phyloP scores from a whole-genome alignment of 2,888 invertebrate species.

The Crematogaster levior region DNA sequence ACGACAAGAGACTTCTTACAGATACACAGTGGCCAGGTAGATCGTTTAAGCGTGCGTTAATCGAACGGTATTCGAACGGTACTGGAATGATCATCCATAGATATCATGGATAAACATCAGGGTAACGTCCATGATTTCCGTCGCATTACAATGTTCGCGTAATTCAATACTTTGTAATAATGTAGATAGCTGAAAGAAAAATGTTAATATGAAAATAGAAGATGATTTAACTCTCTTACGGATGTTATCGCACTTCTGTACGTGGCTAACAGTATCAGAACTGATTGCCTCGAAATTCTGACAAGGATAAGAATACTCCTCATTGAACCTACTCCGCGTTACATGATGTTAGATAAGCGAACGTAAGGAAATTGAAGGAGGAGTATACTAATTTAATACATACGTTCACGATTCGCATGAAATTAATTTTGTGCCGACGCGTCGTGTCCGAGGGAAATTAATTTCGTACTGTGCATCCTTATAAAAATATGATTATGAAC shows the following conservation, averaged over 20 bases:
- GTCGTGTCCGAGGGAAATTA: slow-evolving; percentile 46
- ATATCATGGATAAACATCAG: neutral
- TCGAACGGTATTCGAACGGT: slow-evolving; percentile 28
- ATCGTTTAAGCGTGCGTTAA: slow-evolving; percentile 50
- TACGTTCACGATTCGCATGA: slow-evolving; percentile 34
- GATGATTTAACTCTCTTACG: neutral
- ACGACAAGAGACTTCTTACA: slow-evolving; percentile 55
- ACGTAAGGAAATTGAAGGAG: slow-evolving; percentile 36
- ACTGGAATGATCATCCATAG: neutral
- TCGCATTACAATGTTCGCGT: neutral
- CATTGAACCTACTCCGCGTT: neutral
- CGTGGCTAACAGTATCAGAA: neutral
- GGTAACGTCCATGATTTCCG: neutral
- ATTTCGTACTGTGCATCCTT: slow-evolving; percentile 34
- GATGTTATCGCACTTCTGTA: neutral
- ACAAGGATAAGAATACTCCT: slow-evolving; percentile 12
- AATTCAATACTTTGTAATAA: neutral
- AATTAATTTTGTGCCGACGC: slow-evolving; percentile 46
- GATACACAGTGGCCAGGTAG: slow-evolving; percentile 50
- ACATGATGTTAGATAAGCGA: slow-evolving; percentile 29
- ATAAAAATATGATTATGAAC: slow-evolving; percentile 44
- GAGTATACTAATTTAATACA: slow-evolving; percentile 45
- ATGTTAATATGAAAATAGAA: neutral
- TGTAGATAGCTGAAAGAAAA: neutral
- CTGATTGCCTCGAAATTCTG: slow-evolving; percentile 1